Base-by-base conservation (phyloP, 2,888 invertebrate species). In the Dermolepida albohirtum region DNA sequence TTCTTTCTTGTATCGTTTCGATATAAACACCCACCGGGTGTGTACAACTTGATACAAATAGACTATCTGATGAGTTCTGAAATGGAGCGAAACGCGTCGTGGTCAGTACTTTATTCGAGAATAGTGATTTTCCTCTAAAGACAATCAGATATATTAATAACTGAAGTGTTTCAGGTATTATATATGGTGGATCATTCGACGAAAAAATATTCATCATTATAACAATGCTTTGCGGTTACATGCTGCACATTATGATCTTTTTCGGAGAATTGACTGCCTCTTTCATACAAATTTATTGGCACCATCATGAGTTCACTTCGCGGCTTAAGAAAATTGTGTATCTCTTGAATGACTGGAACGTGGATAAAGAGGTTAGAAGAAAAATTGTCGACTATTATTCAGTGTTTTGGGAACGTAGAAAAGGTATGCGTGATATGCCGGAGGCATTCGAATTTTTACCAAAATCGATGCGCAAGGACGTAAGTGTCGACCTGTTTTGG, bases 331-430 rank as follows among this genome's bases (percentile, higher is more conserved):
- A 62, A 16, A 69, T 72, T 5, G 66, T 69, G 5, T 41, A 50
- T 8, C 44, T 70, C 2, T 50, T 73, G 22, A 34, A 68, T 7
- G 67, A 72, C 14, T 72, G 71, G 68, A 11, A 66, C 27, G 66
- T 73, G 1, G 54, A 68, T n/a, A 55, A 55, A 17, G 50, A 57
- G 12, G 68, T 70, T 12, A 22, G 51, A 43, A 54, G 70, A 8
- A 71, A 69, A 43, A 70, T 69, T 5, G 66, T 73, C 6, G 68
- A 73, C 69, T 86, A 86, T 76, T 86, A 86, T 68, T 84, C 85
- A 78, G 85, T 85, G 73, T 80, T 86, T 11, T 86, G 86, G 86
- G 84, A 85, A 70, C 85, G 85, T 75, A 85, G 85, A 74, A 84
- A 84, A 0, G 86, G 86, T 22, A 85, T 86, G 22, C 85, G 84